Percentiles rank a stretch among this genome's conserved stretches.
phyloP scores from a whole-genome alignment of 2,797 vertebrate genomes.

The Mormyrus proboscirostris region DNA sequence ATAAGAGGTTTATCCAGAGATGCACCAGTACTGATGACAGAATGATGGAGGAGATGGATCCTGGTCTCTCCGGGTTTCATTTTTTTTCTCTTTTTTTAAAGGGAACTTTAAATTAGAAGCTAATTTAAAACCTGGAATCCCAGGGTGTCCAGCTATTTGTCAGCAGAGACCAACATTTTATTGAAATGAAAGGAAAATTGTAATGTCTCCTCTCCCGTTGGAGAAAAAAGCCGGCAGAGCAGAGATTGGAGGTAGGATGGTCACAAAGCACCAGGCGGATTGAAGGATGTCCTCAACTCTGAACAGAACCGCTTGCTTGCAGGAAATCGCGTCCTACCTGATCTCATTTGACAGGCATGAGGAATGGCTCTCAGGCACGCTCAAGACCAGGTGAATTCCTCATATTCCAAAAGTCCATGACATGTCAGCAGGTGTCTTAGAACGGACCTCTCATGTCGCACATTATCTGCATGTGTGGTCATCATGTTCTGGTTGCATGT shows the following conservation, averaged over 20 bases:
- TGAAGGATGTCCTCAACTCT: not conserved
- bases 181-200: not conserved
- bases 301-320: slow-evolving; percentile 18
- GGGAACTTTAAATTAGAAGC: not conserved
- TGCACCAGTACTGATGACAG: not conserved
- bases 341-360: slow-evolving; percentile 81
- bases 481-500: not conserved
- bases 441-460: not conserved
- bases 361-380: slow-evolving; percentile 75
- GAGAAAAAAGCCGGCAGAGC: not conserved
- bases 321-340: slow-evolving; percentile 83
- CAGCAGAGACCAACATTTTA: not conserved
- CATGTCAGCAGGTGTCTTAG: not conserved
- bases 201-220: not conserved
- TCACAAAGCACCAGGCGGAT: not conserved
- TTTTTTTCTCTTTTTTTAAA: not conserved
- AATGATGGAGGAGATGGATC: not conserved
- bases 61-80: not conserved
- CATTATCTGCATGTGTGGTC: not conserved
- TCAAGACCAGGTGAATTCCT: slow-evolving; percentile 69
- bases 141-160: not conserved
- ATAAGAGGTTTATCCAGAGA: not conserved
- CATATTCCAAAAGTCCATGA: not conserved
- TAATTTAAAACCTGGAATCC: not conserved
- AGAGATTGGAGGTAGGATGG: not conserved